Evolutionary conservation across 2,888 invertebrate species (phyloP).

Genomic region (Anoplius nigerrimus): DNA sequence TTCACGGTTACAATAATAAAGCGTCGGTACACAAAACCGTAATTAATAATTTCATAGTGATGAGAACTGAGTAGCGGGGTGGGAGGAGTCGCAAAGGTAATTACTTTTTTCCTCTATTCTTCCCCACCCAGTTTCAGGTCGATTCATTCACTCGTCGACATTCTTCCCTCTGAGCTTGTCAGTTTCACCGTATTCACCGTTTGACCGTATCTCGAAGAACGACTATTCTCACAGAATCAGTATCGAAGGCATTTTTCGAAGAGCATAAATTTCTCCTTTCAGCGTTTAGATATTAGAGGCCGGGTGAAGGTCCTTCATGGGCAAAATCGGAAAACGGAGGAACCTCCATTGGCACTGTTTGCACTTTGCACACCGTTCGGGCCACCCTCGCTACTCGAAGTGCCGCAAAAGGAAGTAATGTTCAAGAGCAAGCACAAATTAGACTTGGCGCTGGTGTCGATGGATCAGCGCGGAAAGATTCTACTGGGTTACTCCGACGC

Average conservation of each 20-base stretch:
- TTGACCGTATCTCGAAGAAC: too few relatives aligned
- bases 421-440: conserved; percentile 99
- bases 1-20: conserved; percentile 48
- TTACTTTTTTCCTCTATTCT: conserved; percentile 54
- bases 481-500: conserved; percentile 95
- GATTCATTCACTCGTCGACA: too few relatives aligned
- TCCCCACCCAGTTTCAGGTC: background rate
- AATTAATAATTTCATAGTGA: conserved; percentile 69
- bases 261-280: conserved; percentile 68
- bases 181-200: too few relatives aligned
- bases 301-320: conserved; percentile 97
- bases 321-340: conserved; percentile 95
- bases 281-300: conserved; percentile 98
- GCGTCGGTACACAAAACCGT: conserved; percentile 60
- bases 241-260: too few relatives aligned
- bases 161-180: background rate
- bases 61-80: conserved; percentile 31
- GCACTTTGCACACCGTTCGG: conserved; percentile 99
- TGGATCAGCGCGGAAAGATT: conserved; percentile 98
- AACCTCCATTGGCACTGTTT: conserved; percentile 95
- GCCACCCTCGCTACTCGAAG: conserved; percentile 96
- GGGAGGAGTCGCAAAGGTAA: conserved; percentile 36
- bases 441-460: conserved; percentile 95
- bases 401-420: conserved; percentile 99
- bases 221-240: too few relatives aligned